Conservation (phyloP, 2,888 invertebrate species). For the Myopa testacea region DNA sequence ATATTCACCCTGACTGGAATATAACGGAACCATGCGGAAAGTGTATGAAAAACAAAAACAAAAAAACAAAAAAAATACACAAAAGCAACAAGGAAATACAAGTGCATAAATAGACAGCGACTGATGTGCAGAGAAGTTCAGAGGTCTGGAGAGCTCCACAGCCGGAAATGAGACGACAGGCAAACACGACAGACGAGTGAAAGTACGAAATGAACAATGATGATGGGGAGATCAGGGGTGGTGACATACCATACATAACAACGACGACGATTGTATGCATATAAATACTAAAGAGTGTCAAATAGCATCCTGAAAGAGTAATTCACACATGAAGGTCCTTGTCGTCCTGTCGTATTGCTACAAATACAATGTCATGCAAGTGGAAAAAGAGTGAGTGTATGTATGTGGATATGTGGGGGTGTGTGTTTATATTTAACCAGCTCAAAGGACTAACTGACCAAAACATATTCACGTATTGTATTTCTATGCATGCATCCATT, state of each 20-base stretch:
- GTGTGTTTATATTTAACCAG: neutral
- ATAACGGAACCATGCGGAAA: constrained; percentile 35
- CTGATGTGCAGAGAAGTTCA: neutral
- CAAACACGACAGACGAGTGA: constrained; percentile 8
- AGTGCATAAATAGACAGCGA: neutral
- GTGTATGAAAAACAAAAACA: constrained; percentile 40
- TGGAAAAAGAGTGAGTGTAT: neutral
- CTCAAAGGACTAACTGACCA: constrained; percentile 26
- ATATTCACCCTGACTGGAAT: constrained; percentile 45
- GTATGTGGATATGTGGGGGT: neutral
- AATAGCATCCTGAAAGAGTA: neutral
- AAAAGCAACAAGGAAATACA: neutral
- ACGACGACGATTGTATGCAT: neutral
- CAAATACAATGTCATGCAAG: neutral
- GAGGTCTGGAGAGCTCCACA: neutral
- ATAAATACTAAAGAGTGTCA: constrained; percentile 13
- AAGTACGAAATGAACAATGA: constrained; percentile 26
- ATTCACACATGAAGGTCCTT: neutral
- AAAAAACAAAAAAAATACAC: neutral
- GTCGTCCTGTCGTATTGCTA: neutral
- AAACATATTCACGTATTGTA: constrained; percentile 10
- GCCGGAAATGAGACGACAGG: constrained; percentile 17
- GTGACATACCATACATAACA: neutral
- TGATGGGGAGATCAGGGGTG: neutral
- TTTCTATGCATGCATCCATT: constrained; percentile 1